Evolutionary conservation across 2,888 invertebrate genomes (phyloP), one percentile per base, ranked within the genome.

Genomic region (Germaria angustata): DNA sequence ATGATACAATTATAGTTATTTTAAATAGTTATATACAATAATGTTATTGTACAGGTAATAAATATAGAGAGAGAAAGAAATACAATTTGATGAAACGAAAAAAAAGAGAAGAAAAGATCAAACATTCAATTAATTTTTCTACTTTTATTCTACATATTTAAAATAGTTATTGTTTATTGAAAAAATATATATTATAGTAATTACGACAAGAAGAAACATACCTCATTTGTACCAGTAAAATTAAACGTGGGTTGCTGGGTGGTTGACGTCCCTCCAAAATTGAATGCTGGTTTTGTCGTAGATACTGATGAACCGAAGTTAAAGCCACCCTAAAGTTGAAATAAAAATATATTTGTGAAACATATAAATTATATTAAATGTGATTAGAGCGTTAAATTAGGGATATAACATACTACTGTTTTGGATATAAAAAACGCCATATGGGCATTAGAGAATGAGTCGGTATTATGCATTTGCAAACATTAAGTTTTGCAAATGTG

Each of bases 141-240:
- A 78, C 61, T 57, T 75, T 24, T 32, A 49, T 41, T 39, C 61
- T 63, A 63, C 17, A 3, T 55, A 41, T 9, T n/a, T 22, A 61
- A 41, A 59, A 77, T 71, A 69, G 4, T 15, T 28, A 63, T 8
- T 32, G 17, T 5, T n/a, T 36, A 66, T 22, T 34, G 73, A 68
- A 17, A 51, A 15, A 15, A 41, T 13, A n/a, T 49, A 57, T 46
- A 71, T 6, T 34, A 15, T 65, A 28, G 32, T 51, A 15, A 28
- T 17, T n/a, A n/a, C n/a, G n/a, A n/a, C n/a, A 32, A 59, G 15
- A 66, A 72, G 72, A 44, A 41, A 80, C 80, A 71, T 83, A 86
- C 86, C 84, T 86, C 86, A 75, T 85, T 61, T n/a, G 85, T 57
- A 44, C 87, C 87, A n/a, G 90, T 87, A 73, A 90, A 90, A 75